phyloP scores from a whole-genome alignment of 2,113 vertebrate species.

The Microtus richardsoni region DNA sequence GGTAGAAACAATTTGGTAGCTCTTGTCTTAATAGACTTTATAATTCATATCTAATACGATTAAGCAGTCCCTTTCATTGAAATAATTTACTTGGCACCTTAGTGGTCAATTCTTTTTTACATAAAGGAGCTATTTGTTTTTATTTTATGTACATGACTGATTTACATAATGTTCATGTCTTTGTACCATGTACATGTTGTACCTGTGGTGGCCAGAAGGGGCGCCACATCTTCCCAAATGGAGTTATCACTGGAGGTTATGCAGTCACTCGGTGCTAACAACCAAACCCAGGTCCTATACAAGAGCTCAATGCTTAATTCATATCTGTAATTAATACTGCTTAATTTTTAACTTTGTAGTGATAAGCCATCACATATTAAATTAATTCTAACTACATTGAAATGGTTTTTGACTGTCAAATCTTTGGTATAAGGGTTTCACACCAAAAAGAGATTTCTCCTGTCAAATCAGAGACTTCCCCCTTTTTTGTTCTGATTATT shows the following conservation, averaged over 20 bases:
- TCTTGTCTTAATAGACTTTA: background rate
- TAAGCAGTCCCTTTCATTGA: slow-evolving; percentile 1
- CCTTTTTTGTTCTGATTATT: background rate
- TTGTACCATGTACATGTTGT: background rate
- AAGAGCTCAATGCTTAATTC: background rate
- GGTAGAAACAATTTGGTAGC: background rate
- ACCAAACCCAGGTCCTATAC: background rate
- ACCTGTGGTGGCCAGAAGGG: background rate
- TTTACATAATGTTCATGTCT: background rate
- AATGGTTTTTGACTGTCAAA: background rate
- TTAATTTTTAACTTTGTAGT: background rate
- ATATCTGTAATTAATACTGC: background rate
- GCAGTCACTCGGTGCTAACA: background rate
- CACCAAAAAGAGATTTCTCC: background rate
- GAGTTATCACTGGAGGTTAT: background rate
- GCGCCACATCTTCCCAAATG: background rate
- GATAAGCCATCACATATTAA: background rate
- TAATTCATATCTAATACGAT: background rate
- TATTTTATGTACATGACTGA: background rate
- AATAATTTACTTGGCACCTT: background rate
- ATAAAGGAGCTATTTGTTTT: background rate
- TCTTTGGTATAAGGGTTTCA: background rate
- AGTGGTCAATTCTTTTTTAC: background rate
- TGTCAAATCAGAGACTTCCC: background rate
- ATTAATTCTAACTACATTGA: slow-evolving; percentile 24